Base-by-base conservation (phyloP, 2,888 invertebrate species). In the Campoplex nolae region DNA sequence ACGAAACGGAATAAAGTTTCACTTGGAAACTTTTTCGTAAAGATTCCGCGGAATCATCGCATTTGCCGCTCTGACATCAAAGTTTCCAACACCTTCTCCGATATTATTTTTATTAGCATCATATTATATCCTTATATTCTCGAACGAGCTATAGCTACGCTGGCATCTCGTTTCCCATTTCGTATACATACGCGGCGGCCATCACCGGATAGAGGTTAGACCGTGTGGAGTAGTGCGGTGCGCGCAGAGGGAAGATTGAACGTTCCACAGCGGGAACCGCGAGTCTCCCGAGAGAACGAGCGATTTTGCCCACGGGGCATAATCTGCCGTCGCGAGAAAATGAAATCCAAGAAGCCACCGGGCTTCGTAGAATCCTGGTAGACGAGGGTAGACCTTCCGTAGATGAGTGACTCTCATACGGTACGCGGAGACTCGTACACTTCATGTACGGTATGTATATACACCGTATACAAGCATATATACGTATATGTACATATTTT, bases 331-430 rank as follows among this genome's bases (percentile, higher is more conserved):
- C 84, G 71, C 81, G 81, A 80, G 80, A 84, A 84, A 84, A 87
- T 81, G 80, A 86, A 79, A 86, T 82, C 73, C 86, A 86, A 84
- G 84, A 78, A 87, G 77, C 84, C 84, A 84, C 84, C 67, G 84
- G 78, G 84, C 79, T 79, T 84, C 84, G 84, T 79, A 79, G 84
- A 84, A 75, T 79, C 68, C 58, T 56, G 79, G 73, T 38, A 45
- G 67, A 68, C 68, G 74, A 32, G 67, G 35, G 23, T 71, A 71
- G 42, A 65, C 32, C 58, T 71, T 45, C 54, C 65, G 65, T 56
- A 35, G 78, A 84, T 67, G 74, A 84, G 23, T 84, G 74, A 84
- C 73, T 84, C 84, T 74, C n/a, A 56, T 79, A 45, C 84, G 68
- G 73, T 84, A 74, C 78, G 73, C 45, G 73, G 54, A 67, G 65